phyloP scores from a whole-genome alignment of 2,113 vertebrate genomes.

The Pseudorectes ferrugineus region DNA sequence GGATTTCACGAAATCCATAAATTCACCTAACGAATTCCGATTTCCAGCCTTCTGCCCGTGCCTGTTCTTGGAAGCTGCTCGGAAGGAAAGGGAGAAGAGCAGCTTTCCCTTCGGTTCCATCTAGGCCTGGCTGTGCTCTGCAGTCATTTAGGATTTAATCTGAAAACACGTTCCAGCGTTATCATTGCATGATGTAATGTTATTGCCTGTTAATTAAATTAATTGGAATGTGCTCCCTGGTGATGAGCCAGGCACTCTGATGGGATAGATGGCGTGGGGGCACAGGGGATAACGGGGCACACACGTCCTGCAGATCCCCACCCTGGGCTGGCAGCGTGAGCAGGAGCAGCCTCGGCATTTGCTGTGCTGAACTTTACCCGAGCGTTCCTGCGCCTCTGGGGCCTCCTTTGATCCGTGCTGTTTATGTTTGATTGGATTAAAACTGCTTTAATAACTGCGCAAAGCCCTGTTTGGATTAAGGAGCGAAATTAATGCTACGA shows the following conservation, averaged over 20 bases:
- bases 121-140: background rate
- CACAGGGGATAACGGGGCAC: background rate
- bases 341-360: background rate
- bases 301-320: background rate
- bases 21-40: rapidly evolving
- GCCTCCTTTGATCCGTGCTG: conserved; percentile 49
- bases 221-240: background rate
- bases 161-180: background rate
- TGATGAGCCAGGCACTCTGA: background rate
- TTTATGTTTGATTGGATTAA: conserved; percentile 43
- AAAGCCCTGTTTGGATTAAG: background rate
- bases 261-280: rapidly evolving
- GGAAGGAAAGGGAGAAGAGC: background rate
- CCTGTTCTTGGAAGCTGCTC: background rate
- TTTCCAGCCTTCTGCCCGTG: background rate
- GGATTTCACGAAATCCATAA: rapidly evolving
- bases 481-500: background rate
- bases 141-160: background rate
- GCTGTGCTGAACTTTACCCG: background rate
- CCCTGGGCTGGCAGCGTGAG: background rate
- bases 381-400: background rate
- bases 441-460: background rate
- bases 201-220: background rate
- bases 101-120: background rate
- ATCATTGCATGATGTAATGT: background rate